Evolutionary conservation across 2,113 vertebrate genomes (phyloP).

Genomic region (Hypanus sabinus): DNA sequence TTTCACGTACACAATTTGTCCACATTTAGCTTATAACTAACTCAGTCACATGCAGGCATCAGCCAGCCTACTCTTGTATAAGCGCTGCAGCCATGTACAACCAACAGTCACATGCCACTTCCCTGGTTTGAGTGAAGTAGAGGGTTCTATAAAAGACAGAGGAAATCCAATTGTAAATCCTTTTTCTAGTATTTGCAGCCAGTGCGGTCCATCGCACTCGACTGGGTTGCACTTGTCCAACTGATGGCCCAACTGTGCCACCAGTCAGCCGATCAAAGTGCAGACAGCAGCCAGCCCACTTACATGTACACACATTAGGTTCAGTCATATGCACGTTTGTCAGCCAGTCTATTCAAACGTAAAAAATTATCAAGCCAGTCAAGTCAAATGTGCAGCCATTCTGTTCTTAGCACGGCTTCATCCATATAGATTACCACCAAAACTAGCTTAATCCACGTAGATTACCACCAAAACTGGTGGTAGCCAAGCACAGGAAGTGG

Average conservation of each 20-base stretch:
- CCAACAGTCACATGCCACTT: background rate
- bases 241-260: background rate
- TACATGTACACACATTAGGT: background rate
- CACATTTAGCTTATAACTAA: background rate
- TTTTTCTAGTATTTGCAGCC: background rate
- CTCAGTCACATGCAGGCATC: constrained; percentile 1
- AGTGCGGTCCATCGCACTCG: background rate
- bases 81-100: background rate
- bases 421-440: background rate
- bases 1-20: background rate
- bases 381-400: background rate
- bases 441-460: background rate
- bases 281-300: background rate
- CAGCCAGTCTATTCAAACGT: background rate
- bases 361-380: background rate
- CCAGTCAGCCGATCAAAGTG: background rate
- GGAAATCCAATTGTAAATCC: background rate
- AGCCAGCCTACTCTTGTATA: background rate
- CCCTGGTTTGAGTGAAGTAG: background rate
- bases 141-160: background rate
- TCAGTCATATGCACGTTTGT: background rate
- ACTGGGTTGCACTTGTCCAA: background rate
- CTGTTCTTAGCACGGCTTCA: background rate
- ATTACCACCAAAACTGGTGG: background rate
- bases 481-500: background rate